Evolutionary conservation across 2,797 vertebrate species (phyloP), one percentile per base, ranked within the genome.

Genomic region (Pterois miles): DNA sequence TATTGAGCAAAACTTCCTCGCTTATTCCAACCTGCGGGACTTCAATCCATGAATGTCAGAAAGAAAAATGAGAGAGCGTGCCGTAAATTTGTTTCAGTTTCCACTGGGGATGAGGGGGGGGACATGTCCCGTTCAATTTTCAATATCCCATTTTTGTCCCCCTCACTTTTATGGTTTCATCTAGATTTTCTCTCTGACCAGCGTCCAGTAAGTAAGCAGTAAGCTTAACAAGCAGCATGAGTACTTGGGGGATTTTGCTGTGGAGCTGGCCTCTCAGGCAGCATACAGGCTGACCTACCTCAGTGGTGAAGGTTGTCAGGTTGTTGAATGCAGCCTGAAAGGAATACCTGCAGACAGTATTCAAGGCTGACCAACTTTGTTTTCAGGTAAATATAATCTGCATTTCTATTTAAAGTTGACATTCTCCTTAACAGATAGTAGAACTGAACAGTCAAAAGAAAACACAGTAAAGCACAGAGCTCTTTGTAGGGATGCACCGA

Each of bases 11-110:
- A 73, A 58, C 20, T 16, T 14, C 36, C 6, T 4, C 8, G 5
- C n/a, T 67, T 48, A 23, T 58, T 58, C 38, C 52, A 59, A 57
- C 38, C 27, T 8, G 50, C 52, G 16, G 5, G n/a, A 33, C 63
- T 68, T 80, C 54, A 60, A 25, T 68, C 38, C 34, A 50, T 71
- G 36, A 71, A 54, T 65, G 33, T 66, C 73, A 34, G 57, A 23
- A 74, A 77, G 76, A 84, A 46, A 62, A 77, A 43, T 63, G 20
- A 34, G 65, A 22, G 50, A 36, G 23, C 23, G 22, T 53, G 57
- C 23, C 36, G 46, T 70, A 69, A 20, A 67, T 67, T 53, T 38
- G 18, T 70, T 72, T 50, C 43, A 58, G 20, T 33, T 65, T 76
- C 23, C 34, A 22, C 62, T 11, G 20, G 33, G 58, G 16, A 43